phyloP scores from a whole-genome alignment of 2,888 invertebrate genomes.

The Rhopalosiphum nymphaeae region DNA sequence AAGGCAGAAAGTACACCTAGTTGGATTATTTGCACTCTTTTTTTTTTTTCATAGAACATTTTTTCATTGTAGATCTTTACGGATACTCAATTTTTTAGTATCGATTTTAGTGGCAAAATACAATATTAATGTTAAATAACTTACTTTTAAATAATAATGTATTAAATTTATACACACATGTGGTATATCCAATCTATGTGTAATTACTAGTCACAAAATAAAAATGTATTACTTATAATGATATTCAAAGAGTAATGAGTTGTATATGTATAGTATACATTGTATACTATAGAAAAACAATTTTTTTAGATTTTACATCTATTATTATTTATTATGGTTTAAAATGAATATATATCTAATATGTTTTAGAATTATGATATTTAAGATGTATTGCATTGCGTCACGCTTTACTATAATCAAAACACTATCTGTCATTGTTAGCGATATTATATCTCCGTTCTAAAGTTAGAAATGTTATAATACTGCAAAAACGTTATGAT shows the following conservation, averaged over 20 bases:
- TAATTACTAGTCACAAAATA: background rate
- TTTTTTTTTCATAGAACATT: background rate
- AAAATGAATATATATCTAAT: background rate
- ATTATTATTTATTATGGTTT: background rate
- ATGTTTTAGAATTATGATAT: background rate
- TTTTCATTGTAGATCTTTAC: background rate
- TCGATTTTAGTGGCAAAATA: background rate
- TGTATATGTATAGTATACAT: background rate
- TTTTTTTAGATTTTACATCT: background rate
- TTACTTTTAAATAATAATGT: background rate
- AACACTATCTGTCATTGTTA: background rate
- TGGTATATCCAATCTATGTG: background rate
- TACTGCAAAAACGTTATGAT: background rate
- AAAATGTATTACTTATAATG: background rate
- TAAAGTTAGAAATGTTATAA: background rate
- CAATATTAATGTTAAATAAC: background rate
- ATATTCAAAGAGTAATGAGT: background rate
- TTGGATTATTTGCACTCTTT: background rate
- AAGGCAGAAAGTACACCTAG: background rate
- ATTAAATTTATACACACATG: background rate
- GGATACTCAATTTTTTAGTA: background rate
- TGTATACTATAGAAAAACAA: background rate
- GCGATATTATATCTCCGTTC: background rate
- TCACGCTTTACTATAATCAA: background rate
- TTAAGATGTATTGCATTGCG: background rate